Conservation (phyloP, 2,888 invertebrate genomes). For the Desoria tigrina region DNA sequence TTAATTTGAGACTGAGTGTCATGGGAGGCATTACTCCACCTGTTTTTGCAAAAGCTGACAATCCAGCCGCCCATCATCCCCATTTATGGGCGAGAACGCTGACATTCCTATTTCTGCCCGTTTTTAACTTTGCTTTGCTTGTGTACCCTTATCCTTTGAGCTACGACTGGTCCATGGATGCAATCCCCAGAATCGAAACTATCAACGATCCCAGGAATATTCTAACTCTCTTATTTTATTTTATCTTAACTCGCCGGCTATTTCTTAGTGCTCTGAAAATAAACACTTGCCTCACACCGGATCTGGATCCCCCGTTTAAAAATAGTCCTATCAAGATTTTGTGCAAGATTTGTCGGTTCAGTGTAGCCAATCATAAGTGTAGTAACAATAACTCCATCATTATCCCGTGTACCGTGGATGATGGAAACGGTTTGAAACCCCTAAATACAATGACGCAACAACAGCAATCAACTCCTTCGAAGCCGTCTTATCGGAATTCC, state of each 20-base stretch:
- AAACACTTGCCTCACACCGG: slow-evolving; percentile 1
- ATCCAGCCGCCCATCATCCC: slow-evolving; percentile 88
- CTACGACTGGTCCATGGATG: slow-evolving; percentile 99
- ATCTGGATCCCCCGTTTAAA: background rate
- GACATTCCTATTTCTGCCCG: slow-evolving; percentile 89
- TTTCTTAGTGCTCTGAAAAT: slow-evolving; percentile 16
- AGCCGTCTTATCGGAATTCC: slow-evolving; percentile 4
- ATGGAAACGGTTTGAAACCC: background rate
- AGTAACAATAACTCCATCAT: slow-evolving; percentile 37
- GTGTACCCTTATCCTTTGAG: slow-evolving; percentile 84
- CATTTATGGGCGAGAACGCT: slow-evolving; percentile 77
- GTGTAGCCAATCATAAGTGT: slow-evolving; percentile 22
- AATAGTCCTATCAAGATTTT: slow-evolving; percentile 4
- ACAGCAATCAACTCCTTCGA: slow-evolving; percentile 2
- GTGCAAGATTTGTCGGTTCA: slow-evolving; percentile 18
- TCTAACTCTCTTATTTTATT: slow-evolving; percentile 74
- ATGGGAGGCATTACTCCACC: slow-evolving; percentile 70
- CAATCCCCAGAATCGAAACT: slow-evolving; percentile 80
- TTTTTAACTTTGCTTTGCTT: slow-evolving; percentile 83
- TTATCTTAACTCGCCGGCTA: slow-evolving; percentile 54
- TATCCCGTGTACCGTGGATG: background rate
- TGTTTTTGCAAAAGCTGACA: slow-evolving; percentile 90
- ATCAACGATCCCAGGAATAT: slow-evolving; percentile 78
- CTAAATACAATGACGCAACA: background rate
- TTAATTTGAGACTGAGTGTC: slow-evolving; percentile 70